Percentiles rank a stretch among this genome's conserved stretches.
Conservation (phyloP, 1,140 invertebrate genomes). For the Microvelia longipes region DNA sequence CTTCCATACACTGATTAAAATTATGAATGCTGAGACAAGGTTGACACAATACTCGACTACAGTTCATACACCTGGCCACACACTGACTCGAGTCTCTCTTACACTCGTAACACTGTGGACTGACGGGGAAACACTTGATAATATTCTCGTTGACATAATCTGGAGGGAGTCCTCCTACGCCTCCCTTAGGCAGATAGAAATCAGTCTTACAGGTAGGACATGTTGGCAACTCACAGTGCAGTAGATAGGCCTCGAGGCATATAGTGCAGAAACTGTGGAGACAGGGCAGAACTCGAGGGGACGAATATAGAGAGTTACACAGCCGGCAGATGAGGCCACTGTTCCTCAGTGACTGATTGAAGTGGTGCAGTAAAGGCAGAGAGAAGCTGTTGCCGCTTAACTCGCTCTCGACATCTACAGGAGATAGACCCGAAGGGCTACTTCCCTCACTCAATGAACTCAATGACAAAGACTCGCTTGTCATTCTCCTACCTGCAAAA, state of each 20-base stretch:
- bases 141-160: conserved; percentile 47
- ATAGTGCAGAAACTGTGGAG: conserved; percentile 67
- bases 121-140: conserved; percentile 20
- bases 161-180: conserved; percentile 43
- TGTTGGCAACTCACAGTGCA: conserved; percentile 56
- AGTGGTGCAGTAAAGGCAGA: background rate
- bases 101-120: conserved; percentile 65
- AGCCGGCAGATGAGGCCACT: conserved; percentile 42
- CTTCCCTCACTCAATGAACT: background rate
- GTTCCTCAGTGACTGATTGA: background rate
- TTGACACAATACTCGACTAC: conserved; percentile 82
- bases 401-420: background rate
- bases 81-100: conserved; percentile 70
- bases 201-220: conserved; percentile 66
- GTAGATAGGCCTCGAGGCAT: conserved; percentile 56
- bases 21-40: conserved; percentile 96
- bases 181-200: conserved; percentile 40
- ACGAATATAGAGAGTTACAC: conserved; percentile 57
- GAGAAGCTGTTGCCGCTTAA: too few relatives aligned
- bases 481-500: background rate
- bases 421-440: background rate
- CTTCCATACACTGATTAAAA: conserved; percentile 43
- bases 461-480: background rate
- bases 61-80: conserved; percentile 83
- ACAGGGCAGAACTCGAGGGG: conserved; percentile 58